phyloP scores from a whole-genome alignment of 2,113 vertebrate genomes.

The Hiodon tergisus region DNA sequence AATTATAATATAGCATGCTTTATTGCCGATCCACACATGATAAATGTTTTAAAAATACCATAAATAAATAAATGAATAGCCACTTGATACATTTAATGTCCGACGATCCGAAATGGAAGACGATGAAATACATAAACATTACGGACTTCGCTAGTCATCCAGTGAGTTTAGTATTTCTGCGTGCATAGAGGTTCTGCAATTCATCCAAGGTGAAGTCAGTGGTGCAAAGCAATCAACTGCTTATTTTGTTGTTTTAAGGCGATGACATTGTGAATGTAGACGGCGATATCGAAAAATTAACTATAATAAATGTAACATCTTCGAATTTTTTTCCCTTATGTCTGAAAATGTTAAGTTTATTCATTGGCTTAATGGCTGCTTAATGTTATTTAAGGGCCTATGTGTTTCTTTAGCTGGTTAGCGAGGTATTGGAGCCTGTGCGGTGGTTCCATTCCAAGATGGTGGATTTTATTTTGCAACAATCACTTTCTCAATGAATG shows the following conservation, averaged over 20 bases:
- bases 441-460: constrained; percentile 62
- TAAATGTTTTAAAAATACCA: no score
- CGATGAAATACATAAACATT: no score
- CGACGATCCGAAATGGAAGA: no score
- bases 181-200: not conserved
- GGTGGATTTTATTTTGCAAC: constrained; percentile 62
- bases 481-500: constrained; percentile 38
- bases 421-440: constrained; percentile 50
- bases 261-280: constrained; percentile 2
- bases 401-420: constrained; percentile 4
- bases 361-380: not conserved
- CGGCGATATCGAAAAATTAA: not conserved
- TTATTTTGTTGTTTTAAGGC: not conserved
- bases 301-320: not conserved
- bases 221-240: not conserved
- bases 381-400: not conserved
- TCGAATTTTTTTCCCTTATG: no score
- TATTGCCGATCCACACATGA: no score
- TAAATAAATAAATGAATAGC: no score
- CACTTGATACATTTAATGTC: no score
- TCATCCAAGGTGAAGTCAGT: not conserved
- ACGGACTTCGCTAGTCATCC: no score
- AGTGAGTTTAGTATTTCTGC: no score
- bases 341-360: no score
- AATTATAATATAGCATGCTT: no score